Conservation (phyloP, 2,797 vertebrate genomes). For the Otus scops region DNA sequence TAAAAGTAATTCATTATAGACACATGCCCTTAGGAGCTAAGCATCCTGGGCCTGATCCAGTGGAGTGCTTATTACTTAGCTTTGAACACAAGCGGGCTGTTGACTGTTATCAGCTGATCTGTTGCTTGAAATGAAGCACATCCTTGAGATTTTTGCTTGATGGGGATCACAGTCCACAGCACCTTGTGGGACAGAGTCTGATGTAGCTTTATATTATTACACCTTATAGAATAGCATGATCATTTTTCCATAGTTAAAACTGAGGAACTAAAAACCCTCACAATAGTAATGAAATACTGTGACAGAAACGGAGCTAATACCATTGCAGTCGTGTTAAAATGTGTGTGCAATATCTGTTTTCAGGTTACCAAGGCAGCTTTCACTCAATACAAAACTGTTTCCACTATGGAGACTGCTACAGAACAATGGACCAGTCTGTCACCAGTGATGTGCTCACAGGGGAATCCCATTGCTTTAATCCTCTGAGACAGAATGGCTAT, state of each 20-base stretch:
- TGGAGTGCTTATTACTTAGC: background rate
- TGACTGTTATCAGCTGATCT: background rate
- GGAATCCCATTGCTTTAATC: slow-evolving; percentile 84
- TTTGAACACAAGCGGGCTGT: background rate
- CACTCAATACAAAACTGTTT: slow-evolving; percentile 89
- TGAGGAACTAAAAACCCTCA: background rate
- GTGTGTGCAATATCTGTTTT: slow-evolving; percentile 40
- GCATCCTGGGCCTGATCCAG: background rate
- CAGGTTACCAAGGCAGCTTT: slow-evolving; percentile 97
- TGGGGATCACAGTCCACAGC: background rate
- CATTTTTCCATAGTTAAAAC: background rate
- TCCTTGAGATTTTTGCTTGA: background rate
- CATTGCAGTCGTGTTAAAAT: background rate
- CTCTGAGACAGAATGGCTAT: slow-evolving; percentile 88
- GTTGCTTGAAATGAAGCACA: background rate
- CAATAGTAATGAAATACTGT: background rate
- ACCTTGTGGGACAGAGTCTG: background rate
- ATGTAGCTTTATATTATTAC: background rate
- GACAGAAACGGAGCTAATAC: background rate
- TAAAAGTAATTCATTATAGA: background rate
- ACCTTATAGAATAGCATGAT: background rate
- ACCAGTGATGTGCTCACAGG: slow-evolving; percentile 78
- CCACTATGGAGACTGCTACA: slow-evolving; percentile 92
- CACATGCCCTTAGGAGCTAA: background rate
- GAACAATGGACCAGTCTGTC: slow-evolving; percentile 83